Evolutionary conservation across 2,113 vertebrate species (phyloP).

Genomic region (Microcebus murinus): DNA sequence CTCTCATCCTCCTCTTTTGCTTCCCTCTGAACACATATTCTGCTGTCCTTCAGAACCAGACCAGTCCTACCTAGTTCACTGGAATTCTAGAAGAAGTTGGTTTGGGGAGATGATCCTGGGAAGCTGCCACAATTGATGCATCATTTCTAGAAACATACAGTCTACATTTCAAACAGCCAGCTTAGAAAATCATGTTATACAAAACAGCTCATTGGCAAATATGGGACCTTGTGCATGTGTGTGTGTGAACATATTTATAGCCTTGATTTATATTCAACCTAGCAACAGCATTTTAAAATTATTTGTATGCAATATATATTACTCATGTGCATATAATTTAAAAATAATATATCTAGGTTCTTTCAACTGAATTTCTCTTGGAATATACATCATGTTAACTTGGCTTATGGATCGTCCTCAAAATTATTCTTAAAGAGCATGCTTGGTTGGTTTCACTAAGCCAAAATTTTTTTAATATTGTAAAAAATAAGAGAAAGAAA

Average conservation of each 20-base stretch:
- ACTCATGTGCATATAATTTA: constrained; percentile 72
- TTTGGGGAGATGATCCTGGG: not conserved
- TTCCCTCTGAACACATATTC: not conserved
- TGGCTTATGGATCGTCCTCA: constrained; percentile 35
- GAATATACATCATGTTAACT: constrained; percentile 68
- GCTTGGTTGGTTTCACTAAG: constrained; percentile 68
- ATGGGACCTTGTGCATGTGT: not conserved
- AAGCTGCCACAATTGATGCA: not conserved
- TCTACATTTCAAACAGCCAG: constrained; percentile 48
- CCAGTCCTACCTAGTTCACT: not conserved
- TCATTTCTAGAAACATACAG: constrained; percentile 28
- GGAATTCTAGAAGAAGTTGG: constrained; percentile 4
- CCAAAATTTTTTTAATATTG: constrained; percentile 59
- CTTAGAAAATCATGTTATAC: constrained; percentile 61
- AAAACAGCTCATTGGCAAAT: constrained; percentile 12
- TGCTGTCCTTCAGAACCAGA: not conserved
- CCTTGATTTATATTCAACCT: constrained; percentile 64
- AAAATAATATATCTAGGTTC: constrained; percentile 68
- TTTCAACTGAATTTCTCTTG: constrained; percentile 68
- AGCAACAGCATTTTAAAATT: constrained; percentile 68
- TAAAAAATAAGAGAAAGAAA: constrained; percentile 68
- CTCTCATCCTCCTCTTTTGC: not conserved
- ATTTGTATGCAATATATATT: constrained; percentile 67
- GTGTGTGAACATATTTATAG: constrained; percentile 48
- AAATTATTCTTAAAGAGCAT: constrained; percentile 75